Conservation (phyloP, 2,797 vertebrate genomes). For the Salmo trutta region DNA sequence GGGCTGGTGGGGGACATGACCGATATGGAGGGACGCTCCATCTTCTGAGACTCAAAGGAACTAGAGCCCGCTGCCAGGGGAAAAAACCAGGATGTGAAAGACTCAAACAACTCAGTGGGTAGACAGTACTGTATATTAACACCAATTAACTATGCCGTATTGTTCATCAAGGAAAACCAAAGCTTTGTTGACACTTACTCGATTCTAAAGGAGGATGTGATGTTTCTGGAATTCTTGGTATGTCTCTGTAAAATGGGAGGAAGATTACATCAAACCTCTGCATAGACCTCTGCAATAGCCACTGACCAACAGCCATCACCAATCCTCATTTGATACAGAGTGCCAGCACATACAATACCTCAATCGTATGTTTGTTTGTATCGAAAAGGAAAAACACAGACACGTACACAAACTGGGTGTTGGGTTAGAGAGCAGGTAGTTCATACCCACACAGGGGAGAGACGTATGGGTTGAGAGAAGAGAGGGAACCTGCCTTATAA, state of each 20-base stretch:
- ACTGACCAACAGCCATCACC: no score
- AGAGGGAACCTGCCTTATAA: neutral
- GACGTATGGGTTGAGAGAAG: neutral
- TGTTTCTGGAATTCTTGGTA: constrained; percentile 94
- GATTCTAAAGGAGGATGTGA: constrained; percentile 97
- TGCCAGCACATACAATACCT: no score
- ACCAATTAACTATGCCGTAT: no score
- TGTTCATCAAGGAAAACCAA: neutral
- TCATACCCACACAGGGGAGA: constrained; percentile 12
- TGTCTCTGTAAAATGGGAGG: constrained; percentile 81
- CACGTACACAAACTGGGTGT: neutral
- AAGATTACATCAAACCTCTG: constrained; percentile 2
- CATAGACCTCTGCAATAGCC: neutral
- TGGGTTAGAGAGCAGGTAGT: constrained; percentile 9
- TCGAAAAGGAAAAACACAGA: constrained; percentile 18
- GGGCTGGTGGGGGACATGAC: constrained; percentile 98
- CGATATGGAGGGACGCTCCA: constrained; percentile 97
- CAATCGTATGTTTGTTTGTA: neutral
- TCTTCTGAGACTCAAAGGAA: constrained; percentile 98
- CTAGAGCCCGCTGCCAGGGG: constrained; percentile 86
- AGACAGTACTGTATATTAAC: no score
- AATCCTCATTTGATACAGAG: no score
- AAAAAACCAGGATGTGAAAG: neutral
- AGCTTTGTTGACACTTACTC: constrained; percentile 80
- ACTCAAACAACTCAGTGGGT: neutral